Evolutionary conservation across 1,140 invertebrate species (phyloP), one percentile per base, ranked within the genome.

Genomic region (Cyclargus thomasi): DNA sequence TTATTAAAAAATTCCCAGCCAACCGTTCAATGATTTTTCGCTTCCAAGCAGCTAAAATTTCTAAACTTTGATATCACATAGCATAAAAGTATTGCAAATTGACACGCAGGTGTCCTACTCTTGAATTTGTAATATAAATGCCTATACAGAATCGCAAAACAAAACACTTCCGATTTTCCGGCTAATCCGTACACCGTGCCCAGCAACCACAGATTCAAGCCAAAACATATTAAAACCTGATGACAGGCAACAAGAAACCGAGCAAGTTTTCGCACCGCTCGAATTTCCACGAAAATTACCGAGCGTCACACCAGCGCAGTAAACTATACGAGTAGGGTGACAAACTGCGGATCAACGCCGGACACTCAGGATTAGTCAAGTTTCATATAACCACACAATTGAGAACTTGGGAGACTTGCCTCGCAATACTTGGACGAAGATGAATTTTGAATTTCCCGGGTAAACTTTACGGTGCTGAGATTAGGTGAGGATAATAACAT

Each of bases 261-360:
- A 62, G 47, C 57, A 67, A 73, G 59, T 73, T 72, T 74, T 62
- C 67, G 53, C 65, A 69, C 67, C 47, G 20, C 55, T 47, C 70
- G 64, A 73, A 75, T 70, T 73, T 73, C 53, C 36, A 63, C 67
- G 74, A 74, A 74, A 74, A 74, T 74, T 70, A 69, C 68, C 63
- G 64, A 59, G 63, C 57, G 65, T 74, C 66, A 72, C 70, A 68
- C 64, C 65, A 16, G 18, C 16, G 18, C 62, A 55, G 39, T 68
- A 63, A 53, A 64, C 63, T 35, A 69, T 62, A 69, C 63, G 53
- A 53, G 22, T 18, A 29, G 21, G 64, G 53, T 11, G 22, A 57
- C 64, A 59, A 59, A 59, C 55, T 59, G 17, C 10, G 18, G 55
- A 59, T 59, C 55, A 59, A 11, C 20, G 55, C 55, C 20, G 55